These are phyloP conservation scores for Agrenia bidenticulata DNA, from an alignment of 2,888 invertebrate genomes.

Conservation along the genomic window DNA sequence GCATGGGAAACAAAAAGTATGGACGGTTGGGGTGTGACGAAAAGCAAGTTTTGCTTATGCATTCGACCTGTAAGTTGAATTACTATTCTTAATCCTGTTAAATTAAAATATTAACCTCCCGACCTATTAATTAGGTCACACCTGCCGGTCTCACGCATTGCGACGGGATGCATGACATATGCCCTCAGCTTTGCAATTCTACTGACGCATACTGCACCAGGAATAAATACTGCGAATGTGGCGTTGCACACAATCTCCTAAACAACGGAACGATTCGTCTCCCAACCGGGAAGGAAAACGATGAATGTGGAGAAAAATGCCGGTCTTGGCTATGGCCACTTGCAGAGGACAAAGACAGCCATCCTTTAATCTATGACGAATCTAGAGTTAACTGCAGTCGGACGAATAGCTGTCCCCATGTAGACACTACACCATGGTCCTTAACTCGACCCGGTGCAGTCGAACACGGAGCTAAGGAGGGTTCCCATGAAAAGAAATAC, in stretches of 20 bases:
- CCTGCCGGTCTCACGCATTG: slow-evolving; percentile 35
- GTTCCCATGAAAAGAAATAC: slow-evolving; percentile 22
- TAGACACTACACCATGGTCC: slow-evolving; percentile 30
- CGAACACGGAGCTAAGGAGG: background rate
- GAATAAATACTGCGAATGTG: slow-evolving; percentile 36
- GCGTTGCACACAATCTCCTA: background rate
- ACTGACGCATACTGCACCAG: slow-evolving; percentile 33
- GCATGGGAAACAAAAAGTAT: slow-evolving; percentile 25
- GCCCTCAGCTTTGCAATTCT: slow-evolving; percentile 31
- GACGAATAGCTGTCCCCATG: slow-evolving; percentile 17
- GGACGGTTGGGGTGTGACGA: slow-evolving; percentile 22
- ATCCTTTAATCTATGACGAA: slow-evolving; percentile 35
- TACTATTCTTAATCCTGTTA: background rate
- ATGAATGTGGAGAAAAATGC: slow-evolving; percentile 40
- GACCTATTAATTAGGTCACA: slow-evolving; percentile 31
- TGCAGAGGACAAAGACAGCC: slow-evolving; percentile 29
- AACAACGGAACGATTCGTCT: slow-evolving; percentile 22
- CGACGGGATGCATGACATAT: slow-evolving; percentile 31
- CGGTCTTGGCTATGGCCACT: slow-evolving; percentile 42
- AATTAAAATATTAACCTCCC: too few species aligned
- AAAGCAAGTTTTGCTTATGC: slow-evolving; percentile 38
- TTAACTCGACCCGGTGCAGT: slow-evolving; percentile 25
- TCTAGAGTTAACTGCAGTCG: slow-evolving; percentile 13
- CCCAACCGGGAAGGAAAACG: slow-evolving; percentile 28
- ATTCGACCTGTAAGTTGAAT: slow-evolving; percentile 28